phyloP scores from a whole-genome alignment of 2,888 invertebrate species.

The Entomobrya multifasciata region DNA sequence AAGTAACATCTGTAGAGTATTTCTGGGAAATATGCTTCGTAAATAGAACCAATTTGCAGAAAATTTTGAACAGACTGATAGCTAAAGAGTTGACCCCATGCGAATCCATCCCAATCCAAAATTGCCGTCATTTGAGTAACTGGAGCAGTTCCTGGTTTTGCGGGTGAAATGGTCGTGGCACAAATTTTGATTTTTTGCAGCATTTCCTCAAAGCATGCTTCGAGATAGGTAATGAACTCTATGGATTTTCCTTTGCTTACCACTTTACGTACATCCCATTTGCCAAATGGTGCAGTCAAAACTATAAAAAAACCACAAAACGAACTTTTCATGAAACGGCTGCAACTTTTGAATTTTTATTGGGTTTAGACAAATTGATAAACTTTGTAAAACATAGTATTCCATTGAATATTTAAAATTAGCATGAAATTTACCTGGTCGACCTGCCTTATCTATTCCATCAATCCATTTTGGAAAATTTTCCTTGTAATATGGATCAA shows the following conservation, averaged over 20 bases:
- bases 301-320: slow-evolving; percentile 9
- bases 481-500: slow-evolving; percentile 33
- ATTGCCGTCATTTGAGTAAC: slow-evolving; percentile 49
- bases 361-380: too few relatives aligned
- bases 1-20: slow-evolving; percentile 54
- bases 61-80: slow-evolving; percentile 63
- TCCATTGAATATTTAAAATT: too few relatives aligned
- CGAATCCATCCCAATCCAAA: slow-evolving; percentile 69
- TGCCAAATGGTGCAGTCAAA: slow-evolving; percentile 28
- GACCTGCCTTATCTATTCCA: slow-evolving; percentile 39
- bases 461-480: slow-evolving; percentile 30
- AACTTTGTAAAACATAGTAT: too few relatives aligned
- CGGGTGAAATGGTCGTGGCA: not conserved
- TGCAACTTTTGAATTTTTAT: too few relatives aligned
- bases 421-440: slow-evolving; percentile 44
- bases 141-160: slow-evolving; percentile 23
- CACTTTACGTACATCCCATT: slow-evolving; percentile 67
- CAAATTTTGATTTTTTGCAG: not conserved
- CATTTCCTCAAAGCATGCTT: slow-evolving; percentile 47
- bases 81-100: slow-evolving; percentile 62
- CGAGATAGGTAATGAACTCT: slow-evolving; percentile 62
- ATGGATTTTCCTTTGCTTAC: slow-evolving; percentile 35
- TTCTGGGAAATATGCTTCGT: slow-evolving; percentile 72
- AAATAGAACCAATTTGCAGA: slow-evolving; percentile 61
- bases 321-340: too few relatives aligned